Evolutionary conservation across 2,113 vertebrate species (phyloP).

Genomic region (Channa maculata): DNA sequence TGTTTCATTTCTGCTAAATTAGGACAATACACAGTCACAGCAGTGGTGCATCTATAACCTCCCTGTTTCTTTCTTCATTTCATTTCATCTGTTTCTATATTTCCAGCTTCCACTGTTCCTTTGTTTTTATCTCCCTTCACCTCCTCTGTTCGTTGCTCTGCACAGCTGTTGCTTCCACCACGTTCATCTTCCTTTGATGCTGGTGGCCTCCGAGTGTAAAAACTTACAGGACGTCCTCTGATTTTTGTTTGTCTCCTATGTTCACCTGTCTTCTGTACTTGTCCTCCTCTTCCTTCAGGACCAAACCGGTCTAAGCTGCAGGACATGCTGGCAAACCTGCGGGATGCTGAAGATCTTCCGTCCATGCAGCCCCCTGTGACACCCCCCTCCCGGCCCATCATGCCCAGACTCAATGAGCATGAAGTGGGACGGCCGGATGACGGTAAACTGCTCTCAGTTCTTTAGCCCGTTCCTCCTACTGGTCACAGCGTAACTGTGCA

Average conservation of each 20-base stretch:
- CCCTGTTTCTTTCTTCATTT: too few species aligned
- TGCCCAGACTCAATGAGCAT: conserved; percentile 88
- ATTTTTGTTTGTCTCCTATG: background rate
- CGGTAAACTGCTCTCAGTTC: conserved; percentile 69
- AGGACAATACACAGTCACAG: too few species aligned
- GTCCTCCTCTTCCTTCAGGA: conserved; percentile 51
- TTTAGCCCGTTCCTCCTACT: background rate
- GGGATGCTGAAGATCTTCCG: conserved; percentile 90
- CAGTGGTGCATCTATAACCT: too few species aligned
- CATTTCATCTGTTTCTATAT: background rate
- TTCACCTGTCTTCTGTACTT: background rate
- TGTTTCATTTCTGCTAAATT: too few species aligned
- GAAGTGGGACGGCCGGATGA: conserved; percentile 91
- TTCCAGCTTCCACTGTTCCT: background rate
- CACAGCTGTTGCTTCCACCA: conserved; percentile 1
- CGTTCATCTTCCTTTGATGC: too few species aligned
- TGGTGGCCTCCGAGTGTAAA: too few species aligned
- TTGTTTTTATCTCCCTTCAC: background rate
- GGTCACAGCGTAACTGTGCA: background rate
- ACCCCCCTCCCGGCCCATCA: conserved; percentile 86
- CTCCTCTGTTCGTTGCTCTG: background rate
- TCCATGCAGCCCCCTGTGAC: conserved; percentile 83
- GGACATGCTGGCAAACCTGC: conserved; percentile 97
- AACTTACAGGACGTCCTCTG: too few species aligned
- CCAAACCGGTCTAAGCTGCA: conserved; percentile 93